Conservation (phyloP, 2,797 vertebrate species). For the Oryzias sinensis region DNA sequence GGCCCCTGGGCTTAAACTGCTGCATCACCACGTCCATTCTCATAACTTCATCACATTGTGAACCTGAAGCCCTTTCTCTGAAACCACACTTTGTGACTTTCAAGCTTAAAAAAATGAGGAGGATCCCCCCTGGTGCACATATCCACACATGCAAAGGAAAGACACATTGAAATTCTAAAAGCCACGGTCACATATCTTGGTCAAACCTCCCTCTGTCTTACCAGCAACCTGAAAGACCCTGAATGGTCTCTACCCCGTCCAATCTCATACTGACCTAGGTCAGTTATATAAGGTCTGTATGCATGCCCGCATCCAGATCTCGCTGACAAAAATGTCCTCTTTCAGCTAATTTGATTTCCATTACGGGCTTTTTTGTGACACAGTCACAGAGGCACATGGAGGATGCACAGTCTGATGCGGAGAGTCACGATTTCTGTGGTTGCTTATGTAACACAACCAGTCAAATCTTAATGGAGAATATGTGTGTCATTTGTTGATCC, state of each 20-base stretch:
- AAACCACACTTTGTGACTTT: constrained; percentile 37
- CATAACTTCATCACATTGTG: constrained; percentile 66
- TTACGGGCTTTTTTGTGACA: constrained; percentile 23
- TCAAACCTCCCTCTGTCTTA: constrained; percentile 4
- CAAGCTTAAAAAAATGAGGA: constrained; percentile 15
- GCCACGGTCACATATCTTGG: constrained; percentile 28
- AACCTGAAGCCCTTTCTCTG: constrained; percentile 52
- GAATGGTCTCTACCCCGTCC: constrained; percentile 28
- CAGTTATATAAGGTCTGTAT: constrained; percentile 47
- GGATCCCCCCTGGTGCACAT: neutral
- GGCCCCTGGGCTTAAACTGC: constrained; percentile 69
- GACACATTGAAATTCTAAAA: constrained; percentile 6
- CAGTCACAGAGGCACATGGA: constrained; percentile 17
- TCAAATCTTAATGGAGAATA: constrained; percentile 10
- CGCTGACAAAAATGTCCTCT: constrained; percentile 20
- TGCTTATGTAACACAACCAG: constrained; percentile 14
- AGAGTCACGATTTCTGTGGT: constrained; percentile 11
- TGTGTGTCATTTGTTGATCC: constrained; percentile 3
- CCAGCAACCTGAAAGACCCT: constrained; percentile 55
- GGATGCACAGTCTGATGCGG: constrained; percentile 4
- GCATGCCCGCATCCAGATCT: constrained; percentile 13
- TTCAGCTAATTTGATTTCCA: constrained; percentile 27
- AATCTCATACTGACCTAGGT: constrained; percentile 13
- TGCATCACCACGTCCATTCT: constrained; percentile 78
- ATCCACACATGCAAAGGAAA: constrained; percentile 11